Percentiles rank a stretch among this genome's conserved stretches.
These are phyloP conservation scores for Cercopithecus petaurista DNA, from an alignment of 2,797 vertebrate genomes.

Conservation along the genomic window DNA sequence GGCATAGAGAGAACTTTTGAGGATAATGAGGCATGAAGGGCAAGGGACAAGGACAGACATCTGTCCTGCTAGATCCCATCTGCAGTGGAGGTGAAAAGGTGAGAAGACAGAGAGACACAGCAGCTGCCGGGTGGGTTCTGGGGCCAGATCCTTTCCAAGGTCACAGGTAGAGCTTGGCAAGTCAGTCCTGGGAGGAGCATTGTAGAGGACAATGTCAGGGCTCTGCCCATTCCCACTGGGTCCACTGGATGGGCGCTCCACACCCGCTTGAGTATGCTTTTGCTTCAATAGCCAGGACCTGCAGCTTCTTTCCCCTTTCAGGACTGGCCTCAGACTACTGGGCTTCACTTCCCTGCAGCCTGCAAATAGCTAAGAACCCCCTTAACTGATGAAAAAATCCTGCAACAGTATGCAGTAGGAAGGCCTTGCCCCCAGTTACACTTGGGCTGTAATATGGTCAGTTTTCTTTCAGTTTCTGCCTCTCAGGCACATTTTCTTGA, in stretches of 20 bases:
- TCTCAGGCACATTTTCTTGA: constrained; percentile 1
- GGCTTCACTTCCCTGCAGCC: not conserved
- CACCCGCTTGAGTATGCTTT: not conserved
- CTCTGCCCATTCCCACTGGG: not conserved
- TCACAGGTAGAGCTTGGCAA: not conserved
- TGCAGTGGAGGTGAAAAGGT: not conserved
- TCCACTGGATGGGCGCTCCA: too few relatives aligned
- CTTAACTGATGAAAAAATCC: not conserved
- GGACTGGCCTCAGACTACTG: not conserved
- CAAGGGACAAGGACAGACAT: not conserved
- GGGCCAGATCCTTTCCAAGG: not conserved
- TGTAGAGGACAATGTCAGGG: not conserved
- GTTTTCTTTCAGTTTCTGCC: not conserved
- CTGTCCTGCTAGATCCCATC: not conserved
- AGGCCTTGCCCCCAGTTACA: not conserved
- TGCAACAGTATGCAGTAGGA: not conserved
- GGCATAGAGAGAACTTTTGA: not conserved
- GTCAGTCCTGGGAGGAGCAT: not conserved
- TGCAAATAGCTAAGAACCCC: not conserved
- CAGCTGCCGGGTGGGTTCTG: not conserved
- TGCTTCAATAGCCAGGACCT: not conserved
- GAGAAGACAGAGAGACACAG: not conserved
- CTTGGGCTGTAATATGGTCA: not conserved
- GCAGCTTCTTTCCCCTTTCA: not conserved
- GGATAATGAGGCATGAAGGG: not conserved